Base-by-base conservation (phyloP, 2,797 vertebrate species). In the Urophycis tenuis region DNA sequence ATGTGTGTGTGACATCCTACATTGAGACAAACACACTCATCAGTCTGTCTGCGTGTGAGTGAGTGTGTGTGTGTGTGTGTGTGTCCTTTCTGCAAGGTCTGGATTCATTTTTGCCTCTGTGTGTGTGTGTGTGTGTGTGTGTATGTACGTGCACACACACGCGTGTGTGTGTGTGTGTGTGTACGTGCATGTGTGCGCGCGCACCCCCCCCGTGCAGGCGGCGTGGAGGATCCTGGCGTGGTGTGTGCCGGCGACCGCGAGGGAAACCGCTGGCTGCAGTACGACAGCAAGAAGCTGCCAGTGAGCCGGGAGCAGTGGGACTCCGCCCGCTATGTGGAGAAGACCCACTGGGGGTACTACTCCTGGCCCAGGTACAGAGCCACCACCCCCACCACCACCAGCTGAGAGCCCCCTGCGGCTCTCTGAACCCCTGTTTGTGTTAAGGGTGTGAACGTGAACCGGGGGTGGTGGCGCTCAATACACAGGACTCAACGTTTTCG, bases 341-440 rank as follows among this genome's bases (percentile, higher is more conserved):
- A 99, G 87, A 98, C 96, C 0, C 96, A 99, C 88, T 96, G 95
- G 95, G 97, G 97, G 14, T 99, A 98, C 88, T 97, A 96, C 69
- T 93, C 91, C 0, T 99, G 96, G 97, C 98, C 98, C 41, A 94
- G 90, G 97, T 99, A 53, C n/a, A n/a, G n/a, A n/a, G n/a, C n/a
- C n/a, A n/a, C n/a, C n/a, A n/a, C n/a, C n/a, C n/a, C 11, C 6
- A 8, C 39, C 2, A 41, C 4, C 35, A 36, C 45, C 45, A 22
- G 15, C 1, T 8, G n/a, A n/a, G n/a, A n/a, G 5, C 49, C 6
- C 5, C 4, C 49, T n/a, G 3, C 5, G 49, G 49, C 2, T 22
- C 49, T 1, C 49, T 35, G 34, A 3, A 35, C 34, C 34, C 34
- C 34, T 35, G 34, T 35, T 8, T 35, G 34, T 35, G 34, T 35